A percentile compares a stretch with the other conserved stretches of the same genome.
phyloP scores from a whole-genome alignment of 2,113 vertebrate species.

The Pungitius pungitius region DNA sequence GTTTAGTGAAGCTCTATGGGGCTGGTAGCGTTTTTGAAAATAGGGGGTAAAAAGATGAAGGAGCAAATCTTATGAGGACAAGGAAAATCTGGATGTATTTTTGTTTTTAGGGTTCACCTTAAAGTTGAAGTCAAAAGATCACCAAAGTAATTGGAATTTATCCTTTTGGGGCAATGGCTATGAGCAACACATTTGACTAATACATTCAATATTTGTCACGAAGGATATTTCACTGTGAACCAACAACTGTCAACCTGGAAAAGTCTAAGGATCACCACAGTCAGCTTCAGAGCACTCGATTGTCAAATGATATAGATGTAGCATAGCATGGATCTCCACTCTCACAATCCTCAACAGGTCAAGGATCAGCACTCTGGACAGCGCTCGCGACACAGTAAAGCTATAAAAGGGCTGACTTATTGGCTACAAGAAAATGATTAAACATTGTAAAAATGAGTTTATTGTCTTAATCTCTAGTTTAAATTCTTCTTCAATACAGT shows the following conservation, averaged over 20 bases:
- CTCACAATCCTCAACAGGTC: not conserved
- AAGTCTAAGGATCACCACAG: too few relatives aligned
- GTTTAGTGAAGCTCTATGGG: not conserved
- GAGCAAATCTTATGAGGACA: not conserved
- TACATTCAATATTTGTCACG: not conserved
- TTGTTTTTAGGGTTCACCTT: too few relatives aligned
- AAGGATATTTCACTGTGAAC: not conserved
- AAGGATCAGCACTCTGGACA: slow-evolving; percentile 4
- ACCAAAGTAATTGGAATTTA: not conserved
- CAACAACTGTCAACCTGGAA: not conserved
- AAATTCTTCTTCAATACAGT: too few relatives aligned
- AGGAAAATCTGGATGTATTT: not conserved
- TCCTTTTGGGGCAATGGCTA: not conserved
- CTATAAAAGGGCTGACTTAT: too few relatives aligned
- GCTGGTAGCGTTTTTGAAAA: not conserved
- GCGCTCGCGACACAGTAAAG: not conserved
- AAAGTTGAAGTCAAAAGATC: too few relatives aligned
- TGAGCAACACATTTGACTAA: not conserved
- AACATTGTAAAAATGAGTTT: too few relatives aligned
- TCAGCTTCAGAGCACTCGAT: not conserved
- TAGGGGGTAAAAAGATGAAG: not conserved
- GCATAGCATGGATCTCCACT: not conserved
- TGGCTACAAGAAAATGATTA: too few relatives aligned
- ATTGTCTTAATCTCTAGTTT: too few relatives aligned
- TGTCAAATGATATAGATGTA: not conserved